Percentiles rank a stretch among this genome's conserved stretches.
phyloP scores from a whole-genome alignment of 2,113 vertebrate species.

The Podarcis muralis region DNA sequence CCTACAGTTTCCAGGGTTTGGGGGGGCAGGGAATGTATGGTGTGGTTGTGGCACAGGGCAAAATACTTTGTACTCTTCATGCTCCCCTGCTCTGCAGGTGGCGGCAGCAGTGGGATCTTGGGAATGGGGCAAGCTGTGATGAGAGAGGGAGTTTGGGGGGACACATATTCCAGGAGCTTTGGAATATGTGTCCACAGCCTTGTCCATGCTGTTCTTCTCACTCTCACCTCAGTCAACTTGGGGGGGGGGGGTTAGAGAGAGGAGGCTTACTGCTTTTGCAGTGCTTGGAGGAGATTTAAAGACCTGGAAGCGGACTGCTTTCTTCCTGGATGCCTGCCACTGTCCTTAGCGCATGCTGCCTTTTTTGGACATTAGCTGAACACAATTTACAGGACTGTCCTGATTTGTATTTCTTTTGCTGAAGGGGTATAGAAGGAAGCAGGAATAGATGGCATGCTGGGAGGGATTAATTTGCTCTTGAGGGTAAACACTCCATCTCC shows the following conservation, averaged over 20 bases:
- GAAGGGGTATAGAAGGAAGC: constrained; percentile 13
- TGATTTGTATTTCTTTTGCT: constrained; percentile 26
- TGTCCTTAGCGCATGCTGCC: neutral
- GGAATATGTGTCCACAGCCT: neutral
- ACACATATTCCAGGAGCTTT: neutral
- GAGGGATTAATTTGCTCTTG: constrained; percentile 56
- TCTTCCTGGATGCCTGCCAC: neutral
- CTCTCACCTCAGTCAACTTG: neutral
- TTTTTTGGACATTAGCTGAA: neutral
- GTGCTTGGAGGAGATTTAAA: neutral
- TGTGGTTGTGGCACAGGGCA: no score
- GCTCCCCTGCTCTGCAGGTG: no score
- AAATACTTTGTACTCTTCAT: no score
- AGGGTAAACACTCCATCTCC: constrained; percentile 6
- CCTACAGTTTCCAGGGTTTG: no score
- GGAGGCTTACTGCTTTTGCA: neutral
- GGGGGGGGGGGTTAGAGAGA: neutral
- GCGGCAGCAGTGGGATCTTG: no score
- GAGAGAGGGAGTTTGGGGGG: neutral
- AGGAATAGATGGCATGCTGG: constrained; percentile 25
- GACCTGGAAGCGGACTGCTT: neutral
- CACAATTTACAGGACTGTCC: constrained; percentile 27
- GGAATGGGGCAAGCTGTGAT: no score
- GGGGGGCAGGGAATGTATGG: no score
- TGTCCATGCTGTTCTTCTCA: neutral